A percentile compares a stretch with the other conserved stretches of the same genome.
Conservation (phyloP, 92 coral and sea anemone species). For the Diadumene lineata region DNA sequence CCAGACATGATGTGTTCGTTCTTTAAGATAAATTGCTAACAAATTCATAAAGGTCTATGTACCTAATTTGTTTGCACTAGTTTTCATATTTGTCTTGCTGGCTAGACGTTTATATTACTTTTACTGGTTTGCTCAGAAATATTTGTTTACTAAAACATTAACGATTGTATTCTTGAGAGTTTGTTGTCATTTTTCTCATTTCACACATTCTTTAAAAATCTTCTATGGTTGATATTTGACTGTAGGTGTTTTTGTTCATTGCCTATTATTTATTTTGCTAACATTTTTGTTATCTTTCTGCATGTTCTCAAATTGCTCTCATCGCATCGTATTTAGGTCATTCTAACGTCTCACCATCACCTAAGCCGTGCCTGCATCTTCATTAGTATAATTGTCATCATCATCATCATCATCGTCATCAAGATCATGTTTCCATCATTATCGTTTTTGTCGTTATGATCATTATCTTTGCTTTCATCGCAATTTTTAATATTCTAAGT, state of each 20-base stretch:
- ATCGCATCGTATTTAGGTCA: too few species aligned
- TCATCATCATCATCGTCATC: neutral
- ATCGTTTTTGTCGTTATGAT: neutral
- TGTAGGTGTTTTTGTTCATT: too few species aligned
- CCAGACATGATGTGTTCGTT: neutral
- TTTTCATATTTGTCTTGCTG: neutral
- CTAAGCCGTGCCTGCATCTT: neutral
- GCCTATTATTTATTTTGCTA: too few species aligned
- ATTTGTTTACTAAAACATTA: too few species aligned
- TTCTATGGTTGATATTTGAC: too few species aligned
- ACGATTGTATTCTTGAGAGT: too few species aligned
- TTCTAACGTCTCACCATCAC: neutral
- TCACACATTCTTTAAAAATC: too few species aligned
- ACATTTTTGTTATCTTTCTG: too few species aligned
- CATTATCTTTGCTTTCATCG: neutral
- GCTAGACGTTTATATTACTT: neutral
- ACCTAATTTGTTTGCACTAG: neutral
- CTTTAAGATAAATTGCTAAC: neutral
- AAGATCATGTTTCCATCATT: neutral
- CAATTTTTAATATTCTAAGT: neutral
- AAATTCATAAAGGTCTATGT: too few species aligned
- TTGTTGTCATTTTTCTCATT: too few species aligned
- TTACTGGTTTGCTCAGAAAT: neutral
- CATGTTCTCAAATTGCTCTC: too few species aligned
- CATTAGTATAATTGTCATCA: neutral